Base-by-base conservation (phyloP, 2,888 invertebrate species). In the Odontocerum albicorne region DNA sequence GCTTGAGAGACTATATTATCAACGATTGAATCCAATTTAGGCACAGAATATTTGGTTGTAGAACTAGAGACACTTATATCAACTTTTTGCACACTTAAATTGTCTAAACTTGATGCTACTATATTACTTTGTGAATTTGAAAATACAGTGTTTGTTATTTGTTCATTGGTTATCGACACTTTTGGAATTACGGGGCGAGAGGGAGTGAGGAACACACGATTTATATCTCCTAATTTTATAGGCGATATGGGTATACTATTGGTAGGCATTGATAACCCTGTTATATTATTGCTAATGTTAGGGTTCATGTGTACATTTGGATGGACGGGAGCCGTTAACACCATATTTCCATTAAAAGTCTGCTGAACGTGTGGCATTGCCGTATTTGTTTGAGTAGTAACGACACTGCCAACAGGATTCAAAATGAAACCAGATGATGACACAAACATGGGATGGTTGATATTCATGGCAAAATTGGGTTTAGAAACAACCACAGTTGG, bases 401-500 rank as follows among this genome's bases (percentile, higher is more conserved):
- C 62, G 7, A 68, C 64, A 49, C 65, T 66, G 45, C 65, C 67
- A 2, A 67, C 63, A 44, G 70, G 77, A 57, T 80, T 80, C 49
- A 78, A 74, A 57, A 78, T 75, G 64, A 70, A 78, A 45, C 77
- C 77, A 16, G 77, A 72, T 61, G 76, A 77, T 7, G 76, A 77
- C 64, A 78, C 68, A 31, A 78, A 66, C 49, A 78, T 67, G 6
- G 79, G 73, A 64, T 78, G 72, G 62, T 57, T 52, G 53, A 81
- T 72, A 60, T 81, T 81, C 55, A 81, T 73, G 43, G 80, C 73
- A 57, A 72, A 77, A 63, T 75, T 79, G 57, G 72, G 70, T 66
- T 82, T 78, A n/a, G 80, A 73, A 52, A 77, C 72, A 68, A 80
- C 69, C 8, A 79, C 71, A 40, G 75, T 66, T 58, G 74, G 73